These are phyloP conservation scores for Nycteola revayana DNA, from an alignment of 2,888 invertebrate genomes.

Conservation along the genomic window DNA sequence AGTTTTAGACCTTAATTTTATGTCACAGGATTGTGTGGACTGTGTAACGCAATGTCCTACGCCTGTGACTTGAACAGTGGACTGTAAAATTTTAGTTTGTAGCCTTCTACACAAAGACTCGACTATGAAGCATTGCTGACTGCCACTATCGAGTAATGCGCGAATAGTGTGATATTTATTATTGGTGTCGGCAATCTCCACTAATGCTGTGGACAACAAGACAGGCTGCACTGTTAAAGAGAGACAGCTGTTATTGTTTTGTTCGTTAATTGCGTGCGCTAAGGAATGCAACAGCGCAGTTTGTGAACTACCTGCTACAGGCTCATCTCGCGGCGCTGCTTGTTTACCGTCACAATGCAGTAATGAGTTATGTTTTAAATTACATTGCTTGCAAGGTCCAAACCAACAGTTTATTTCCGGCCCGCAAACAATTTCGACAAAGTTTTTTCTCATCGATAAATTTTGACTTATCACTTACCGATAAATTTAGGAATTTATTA, in stretches of 20 bases:
- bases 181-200: background rate
- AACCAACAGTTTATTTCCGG: slow-evolving; percentile 1
- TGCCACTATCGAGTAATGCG: background rate
- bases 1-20: slow-evolving; percentile 9
- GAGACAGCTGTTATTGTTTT: background rate
- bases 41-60: slow-evolving; percentile 18
- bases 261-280: background rate
- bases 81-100: slow-evolving; percentile 23
- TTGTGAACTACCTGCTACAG: background rate
- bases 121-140: background rate
- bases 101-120: slow-evolving; percentile 16
- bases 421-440: slow-evolving; percentile 8
- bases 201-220: background rate
- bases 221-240: background rate
- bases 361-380: slow-evolving; percentile 8
- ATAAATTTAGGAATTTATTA: background rate
- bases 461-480: background rate
- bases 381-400: slow-evolving; percentile 7
- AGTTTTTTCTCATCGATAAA: slow-evolving; percentile 1
- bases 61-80: slow-evolving; percentile 20
- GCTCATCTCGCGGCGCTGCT: background rate
- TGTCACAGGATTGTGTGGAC: slow-evolving; percentile 13
- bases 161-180: background rate
- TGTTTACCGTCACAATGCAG: background rate
- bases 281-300: background rate